Evolutionary conservation across 2,888 invertebrate species (phyloP).

Genomic region (Poecilus cupreus): DNA sequence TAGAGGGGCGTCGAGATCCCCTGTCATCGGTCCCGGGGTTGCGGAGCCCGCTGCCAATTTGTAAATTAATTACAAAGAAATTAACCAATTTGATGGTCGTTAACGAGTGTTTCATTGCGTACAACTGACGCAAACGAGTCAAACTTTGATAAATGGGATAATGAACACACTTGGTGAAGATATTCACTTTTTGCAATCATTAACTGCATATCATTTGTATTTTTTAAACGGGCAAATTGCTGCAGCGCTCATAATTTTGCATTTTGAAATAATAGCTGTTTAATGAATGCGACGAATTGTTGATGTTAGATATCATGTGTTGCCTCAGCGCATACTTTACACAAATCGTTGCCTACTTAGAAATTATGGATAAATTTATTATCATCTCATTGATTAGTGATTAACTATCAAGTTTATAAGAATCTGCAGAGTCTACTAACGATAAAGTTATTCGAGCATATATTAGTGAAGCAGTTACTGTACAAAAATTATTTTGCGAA

Average conservation of each 20-base stretch:
- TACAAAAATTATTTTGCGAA: no score
- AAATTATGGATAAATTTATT: no score
- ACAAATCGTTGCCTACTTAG: no score
- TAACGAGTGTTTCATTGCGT: slow-evolving; percentile 51
- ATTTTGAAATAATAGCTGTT: slow-evolving; percentile 1
- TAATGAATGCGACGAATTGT: background rate
- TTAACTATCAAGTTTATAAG: background rate
- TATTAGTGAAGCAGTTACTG: no score
- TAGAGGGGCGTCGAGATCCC: slow-evolving; percentile 16
- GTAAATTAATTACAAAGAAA: slow-evolving; percentile 58
- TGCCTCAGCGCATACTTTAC: background rate
- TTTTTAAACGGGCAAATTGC: slow-evolving; percentile 1
- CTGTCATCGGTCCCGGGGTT: slow-evolving; percentile 28
- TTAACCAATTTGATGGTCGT: slow-evolving; percentile 57
- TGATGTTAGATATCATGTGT: background rate
- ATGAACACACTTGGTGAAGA: slow-evolving; percentile 32
- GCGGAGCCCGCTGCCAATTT: slow-evolving; percentile 48
- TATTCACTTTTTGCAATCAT: slow-evolving; percentile 26
- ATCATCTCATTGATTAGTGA: background rate
- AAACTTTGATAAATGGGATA: slow-evolving; percentile 52
- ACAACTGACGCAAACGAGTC: slow-evolving; percentile 43
- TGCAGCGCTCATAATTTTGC: background rate
- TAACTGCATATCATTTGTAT: slow-evolving; percentile 33
- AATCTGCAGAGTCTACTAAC: no score
- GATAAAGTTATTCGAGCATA: no score